Evolutionary conservation across 2,888 invertebrate species (phyloP).

Genomic region (Stenolophus ochropezus): DNA sequence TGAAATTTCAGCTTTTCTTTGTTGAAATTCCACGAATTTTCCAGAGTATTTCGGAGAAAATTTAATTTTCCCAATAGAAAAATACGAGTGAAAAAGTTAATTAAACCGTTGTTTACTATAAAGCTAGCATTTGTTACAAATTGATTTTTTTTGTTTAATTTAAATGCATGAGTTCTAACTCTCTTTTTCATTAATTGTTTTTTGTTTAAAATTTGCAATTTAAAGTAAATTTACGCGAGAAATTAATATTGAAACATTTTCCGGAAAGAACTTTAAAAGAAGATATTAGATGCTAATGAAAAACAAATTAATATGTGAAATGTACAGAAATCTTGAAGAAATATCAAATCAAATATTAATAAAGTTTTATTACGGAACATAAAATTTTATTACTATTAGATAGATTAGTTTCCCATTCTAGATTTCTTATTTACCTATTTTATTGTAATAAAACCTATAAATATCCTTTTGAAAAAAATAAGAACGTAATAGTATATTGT

Average conservation of each 20-base stretch:
- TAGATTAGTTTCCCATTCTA: too few species aligned
- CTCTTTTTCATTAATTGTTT: neutral
- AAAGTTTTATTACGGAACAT: neutral
- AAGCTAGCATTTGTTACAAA: neutral
- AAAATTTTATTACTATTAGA: too few species aligned
- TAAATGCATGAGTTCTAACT: neutral
- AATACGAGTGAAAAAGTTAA: neutral
- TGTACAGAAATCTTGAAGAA: too few species aligned
- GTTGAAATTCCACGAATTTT: neutral
- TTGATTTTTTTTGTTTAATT: conserved; percentile 11
- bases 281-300: too few species aligned
- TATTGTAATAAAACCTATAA: too few species aligned
- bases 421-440: too few species aligned
- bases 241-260: neutral
- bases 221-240: neutral
- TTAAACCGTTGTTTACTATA: neutral
- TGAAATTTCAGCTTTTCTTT: too few species aligned
- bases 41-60: neutral
- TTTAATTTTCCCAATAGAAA: neutral
- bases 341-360: neutral
- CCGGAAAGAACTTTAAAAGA: neutral
- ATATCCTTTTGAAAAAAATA: too few species aligned
- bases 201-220: neutral
- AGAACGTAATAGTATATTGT: too few species aligned
- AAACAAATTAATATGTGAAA: too few species aligned